phyloP scores from a whole-genome alignment of 2,797 vertebrate genomes.

The Leucoraja ocellata region DNA sequence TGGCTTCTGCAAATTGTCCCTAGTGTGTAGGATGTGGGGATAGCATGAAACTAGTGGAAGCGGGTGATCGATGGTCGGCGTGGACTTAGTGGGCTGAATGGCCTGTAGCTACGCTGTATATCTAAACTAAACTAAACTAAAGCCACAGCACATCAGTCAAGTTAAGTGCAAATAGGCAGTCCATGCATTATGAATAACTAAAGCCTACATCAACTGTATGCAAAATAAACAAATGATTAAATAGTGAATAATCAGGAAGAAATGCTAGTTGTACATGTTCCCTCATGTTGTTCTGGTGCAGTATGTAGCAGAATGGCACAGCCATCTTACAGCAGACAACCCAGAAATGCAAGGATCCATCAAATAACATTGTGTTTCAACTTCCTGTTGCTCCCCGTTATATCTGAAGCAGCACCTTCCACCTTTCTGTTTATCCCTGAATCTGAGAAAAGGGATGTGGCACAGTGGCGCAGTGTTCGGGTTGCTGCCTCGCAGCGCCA shows the following conservation, averaged over 20 bases:
- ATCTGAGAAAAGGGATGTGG: not conserved
- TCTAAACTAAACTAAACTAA: no score
- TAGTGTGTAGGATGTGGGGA: no score
- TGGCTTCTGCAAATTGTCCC: no score
- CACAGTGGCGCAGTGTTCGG: no score
- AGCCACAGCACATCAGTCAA: no score
- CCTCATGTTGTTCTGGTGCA: not conserved
- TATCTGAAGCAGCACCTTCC: not conserved
- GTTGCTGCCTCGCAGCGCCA: no score
- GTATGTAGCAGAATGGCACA: not conserved
- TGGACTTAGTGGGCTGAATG: no score
- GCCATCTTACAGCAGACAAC: not conserved
- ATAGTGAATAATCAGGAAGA: not conserved
- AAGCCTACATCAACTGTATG: no score
- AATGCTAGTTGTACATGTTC: not conserved
- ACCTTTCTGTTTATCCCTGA: not conserved
- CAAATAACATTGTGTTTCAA: not conserved
- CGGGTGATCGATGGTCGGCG: no score
- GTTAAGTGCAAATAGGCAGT: not conserved
- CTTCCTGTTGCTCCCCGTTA: not conserved
- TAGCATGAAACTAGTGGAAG: no score
- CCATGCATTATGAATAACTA: not conserved
- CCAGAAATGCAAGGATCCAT: not conserved
- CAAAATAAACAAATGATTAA: not conserved
- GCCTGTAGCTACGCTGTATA: no score